These are phyloP conservation scores for Oegoconia quadripuncta DNA, from an alignment of 2,888 invertebrate genomes.

Conservation along the genomic window DNA sequence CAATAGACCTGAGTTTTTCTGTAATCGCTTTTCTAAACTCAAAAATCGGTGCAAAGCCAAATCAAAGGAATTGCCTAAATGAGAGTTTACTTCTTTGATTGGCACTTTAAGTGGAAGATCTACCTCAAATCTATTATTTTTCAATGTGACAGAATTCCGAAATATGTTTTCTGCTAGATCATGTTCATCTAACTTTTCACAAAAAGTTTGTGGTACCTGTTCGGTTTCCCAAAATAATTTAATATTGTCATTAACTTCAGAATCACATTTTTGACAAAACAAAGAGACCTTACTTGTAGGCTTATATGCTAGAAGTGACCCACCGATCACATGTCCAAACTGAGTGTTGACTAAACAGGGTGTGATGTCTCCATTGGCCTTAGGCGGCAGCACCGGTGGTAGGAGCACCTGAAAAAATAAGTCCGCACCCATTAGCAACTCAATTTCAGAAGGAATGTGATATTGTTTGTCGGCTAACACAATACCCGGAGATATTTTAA, in stretches of 20 bases:
- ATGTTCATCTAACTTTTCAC: constrained; percentile 8
- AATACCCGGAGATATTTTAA: constrained; percentile 9
- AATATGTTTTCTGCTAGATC: constrained; percentile 7
- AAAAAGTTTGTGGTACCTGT: constrained; percentile 10
- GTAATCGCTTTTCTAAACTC: no score
- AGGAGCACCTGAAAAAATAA: constrained; percentile 20
- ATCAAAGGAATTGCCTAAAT: no score
- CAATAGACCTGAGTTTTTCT: no score
- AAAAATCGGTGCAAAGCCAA: no score
- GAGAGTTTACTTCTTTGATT: no score
- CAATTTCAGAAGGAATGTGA: constrained; percentile 12
- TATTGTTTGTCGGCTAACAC: constrained; percentile 16
- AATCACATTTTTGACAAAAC: constrained; percentile 7
- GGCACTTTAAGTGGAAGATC: constrained; percentile 16
- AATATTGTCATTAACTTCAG: not conserved
- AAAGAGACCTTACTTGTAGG: constrained; percentile 1
- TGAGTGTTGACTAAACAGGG: not conserved
- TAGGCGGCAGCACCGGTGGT: constrained; percentile 3
- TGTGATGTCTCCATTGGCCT: not conserved
- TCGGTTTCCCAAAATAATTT: constrained; percentile 3
- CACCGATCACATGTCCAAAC: not conserved
- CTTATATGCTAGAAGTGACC: constrained; percentile 13
- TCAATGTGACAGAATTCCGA: no score
- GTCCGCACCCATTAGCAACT: constrained; percentile 17
- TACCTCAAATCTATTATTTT: constrained; percentile 17